Base-by-base conservation (phyloP, 2,797 vertebrate genomes). In the Microctenopoma steveboyesi region DNA sequence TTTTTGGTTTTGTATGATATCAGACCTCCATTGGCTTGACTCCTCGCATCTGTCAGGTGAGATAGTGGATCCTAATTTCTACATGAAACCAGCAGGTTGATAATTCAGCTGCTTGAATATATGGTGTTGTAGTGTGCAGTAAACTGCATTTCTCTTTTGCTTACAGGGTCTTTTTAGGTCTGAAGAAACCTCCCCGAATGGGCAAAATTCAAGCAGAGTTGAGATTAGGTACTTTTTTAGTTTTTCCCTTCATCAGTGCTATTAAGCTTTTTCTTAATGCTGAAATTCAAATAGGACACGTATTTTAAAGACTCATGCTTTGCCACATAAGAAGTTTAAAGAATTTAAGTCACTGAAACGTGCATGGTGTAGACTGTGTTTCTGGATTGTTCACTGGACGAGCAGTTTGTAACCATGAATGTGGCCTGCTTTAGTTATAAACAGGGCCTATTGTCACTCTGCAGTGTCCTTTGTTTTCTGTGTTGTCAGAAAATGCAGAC, bases 41-140 rank as follows among this genome's bases (percentile, higher is more conserved):
- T 4, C 98, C 98, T 47, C 95, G 98, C 61, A 98, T 99, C 89
- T 99, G 97, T 93, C 95, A 98, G 95, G 98, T 98, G 94, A 27
- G 77, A 72, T 47, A 61, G 55, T 45, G 4, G 35, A 46, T 68
- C 35, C 16, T 9, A 57, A 4, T 37, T 64, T 2, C 18, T 58
- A 37, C 65, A 15, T 11, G 8, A 47, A 12, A 15, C 16, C 15
- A 67, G 14, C 18, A 9, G 12, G 39, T 16, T 59, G 13, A 59
- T 16, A 28, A 35, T 49, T 51, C 14, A 27, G 5, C 61, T 33
- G 35, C 35, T 68, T 25, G 7, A 12, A 12, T 30, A 6, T 62
- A 9, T 1, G 1, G 9, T 50, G 22, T 46, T 42, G 8, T 15
- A 0, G 15, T 18, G 25, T 69, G 16, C 43, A 56, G 10, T 75